These are phyloP conservation scores for Cephalopholis sonnerati DNA, from an alignment of 2,113 vertebrate genomes.

Conservation along the genomic window DNA sequence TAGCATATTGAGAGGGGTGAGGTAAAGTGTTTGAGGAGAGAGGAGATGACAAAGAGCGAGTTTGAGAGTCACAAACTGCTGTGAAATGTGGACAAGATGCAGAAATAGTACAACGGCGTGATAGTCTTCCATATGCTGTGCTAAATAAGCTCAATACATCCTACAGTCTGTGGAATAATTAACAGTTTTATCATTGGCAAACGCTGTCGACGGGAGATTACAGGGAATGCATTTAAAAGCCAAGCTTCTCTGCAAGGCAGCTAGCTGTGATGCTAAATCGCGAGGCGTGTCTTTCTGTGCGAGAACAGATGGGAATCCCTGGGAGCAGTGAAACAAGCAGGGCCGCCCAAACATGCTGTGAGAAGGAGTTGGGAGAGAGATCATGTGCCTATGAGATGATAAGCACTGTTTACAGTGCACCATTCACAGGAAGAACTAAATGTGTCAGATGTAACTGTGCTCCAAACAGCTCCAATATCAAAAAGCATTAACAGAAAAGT, in stretches of 20 bases:
- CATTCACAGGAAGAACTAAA: not conserved
- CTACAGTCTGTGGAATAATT: slow-evolving; percentile 56
- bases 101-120: slow-evolving; percentile 6
- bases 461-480: not conserved
- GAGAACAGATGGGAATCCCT: slow-evolving; percentile 41
- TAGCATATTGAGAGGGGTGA: slow-evolving; percentile 47
- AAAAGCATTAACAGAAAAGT: not conserved
- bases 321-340: slow-evolving; percentile 25
- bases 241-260: slow-evolving; percentile 17
- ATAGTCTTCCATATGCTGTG: slow-evolving; percentile 44
- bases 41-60: slow-evolving; percentile 12
- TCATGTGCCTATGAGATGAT: not conserved
- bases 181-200: slow-evolving; percentile 49
- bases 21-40: not conserved
- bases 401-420: not conserved
- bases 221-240: slow-evolving; percentile 45
- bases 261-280: slow-evolving; percentile 35
- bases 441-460: not conserved
- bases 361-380: not conserved
- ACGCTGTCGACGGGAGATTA: slow-evolving; percentile 36
- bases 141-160: slow-evolving; percentile 47
- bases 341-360: not conserved
- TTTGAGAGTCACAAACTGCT: slow-evolving; percentile 15
- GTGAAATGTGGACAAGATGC: slow-evolving; percentile 15
- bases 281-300: slow-evolving; percentile 23